These are phyloP conservation scores for Callimorpha dominula DNA, from an alignment of 2,888 invertebrate genomes.

Conservation along the genomic window DNA sequence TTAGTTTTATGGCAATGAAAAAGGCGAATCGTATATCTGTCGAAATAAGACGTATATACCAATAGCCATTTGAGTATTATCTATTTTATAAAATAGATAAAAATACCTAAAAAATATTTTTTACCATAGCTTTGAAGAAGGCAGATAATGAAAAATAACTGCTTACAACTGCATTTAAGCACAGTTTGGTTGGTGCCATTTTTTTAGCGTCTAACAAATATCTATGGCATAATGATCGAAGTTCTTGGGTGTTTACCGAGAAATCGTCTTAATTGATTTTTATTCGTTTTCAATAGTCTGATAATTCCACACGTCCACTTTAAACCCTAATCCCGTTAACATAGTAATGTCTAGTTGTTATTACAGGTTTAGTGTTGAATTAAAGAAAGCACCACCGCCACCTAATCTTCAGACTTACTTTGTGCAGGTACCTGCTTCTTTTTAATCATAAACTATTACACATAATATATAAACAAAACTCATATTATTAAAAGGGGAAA, in stretches of 20 bases:
- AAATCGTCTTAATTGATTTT: neutral
- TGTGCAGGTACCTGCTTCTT: slow-evolving; percentile 5
- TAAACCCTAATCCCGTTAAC: neutral
- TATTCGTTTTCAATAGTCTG: neutral
- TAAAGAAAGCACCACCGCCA: slow-evolving; percentile 34
- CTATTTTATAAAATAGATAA: no score
- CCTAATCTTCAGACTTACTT: slow-evolving; percentile 11
- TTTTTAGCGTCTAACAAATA: no score
- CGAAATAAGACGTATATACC: neutral
- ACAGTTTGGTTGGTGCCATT: no score
- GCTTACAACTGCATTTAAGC: no score
- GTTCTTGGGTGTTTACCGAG: no score
- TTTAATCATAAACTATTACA: neutral
- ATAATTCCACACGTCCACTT: neutral
- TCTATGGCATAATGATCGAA: no score
- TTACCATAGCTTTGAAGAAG: no score
- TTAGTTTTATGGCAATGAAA: neutral
- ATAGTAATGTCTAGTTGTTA: neutral
- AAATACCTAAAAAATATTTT: no score
- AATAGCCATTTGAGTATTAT: no score
- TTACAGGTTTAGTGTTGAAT: slow-evolving; percentile 67
- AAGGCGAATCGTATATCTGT: neutral
- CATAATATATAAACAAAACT: neutral
- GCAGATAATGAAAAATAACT: no score
- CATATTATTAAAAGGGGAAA: no score